Evolutionary conservation across 2,113 vertebrate genomes (phyloP).

Genomic region (Puffinus mauretanicus): DNA sequence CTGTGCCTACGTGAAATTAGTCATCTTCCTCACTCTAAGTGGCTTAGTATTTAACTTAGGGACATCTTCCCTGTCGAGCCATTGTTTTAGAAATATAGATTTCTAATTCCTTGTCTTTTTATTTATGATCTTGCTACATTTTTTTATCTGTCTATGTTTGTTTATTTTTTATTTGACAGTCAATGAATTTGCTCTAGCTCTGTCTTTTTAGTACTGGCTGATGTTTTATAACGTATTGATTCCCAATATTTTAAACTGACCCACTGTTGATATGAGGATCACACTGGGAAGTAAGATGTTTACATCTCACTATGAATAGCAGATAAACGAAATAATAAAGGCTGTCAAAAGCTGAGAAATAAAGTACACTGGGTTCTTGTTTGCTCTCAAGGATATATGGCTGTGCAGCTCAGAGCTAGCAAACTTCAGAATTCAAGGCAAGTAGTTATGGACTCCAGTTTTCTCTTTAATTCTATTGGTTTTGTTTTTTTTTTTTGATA

Average conservation of each 20-base stretch:
- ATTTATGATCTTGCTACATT: constrained; percentile 71
- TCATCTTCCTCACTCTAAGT: constrained; percentile 8
- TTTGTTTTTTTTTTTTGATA: background rate
- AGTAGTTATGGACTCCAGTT: background rate
- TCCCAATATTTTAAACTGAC: constrained; percentile 79
- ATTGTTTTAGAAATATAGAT: constrained; percentile 41
- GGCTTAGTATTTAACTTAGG: constrained; percentile 32
- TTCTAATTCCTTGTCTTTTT: constrained; percentile 44
- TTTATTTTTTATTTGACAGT: constrained; percentile 76
- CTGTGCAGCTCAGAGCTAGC: constrained; percentile 2
- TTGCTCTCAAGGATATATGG: constrained; percentile 59
- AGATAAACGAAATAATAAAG: constrained; percentile 79
- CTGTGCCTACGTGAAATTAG: constrained; percentile 21
- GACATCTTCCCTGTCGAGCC: constrained; percentile 44
- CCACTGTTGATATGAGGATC: constrained; percentile 75
- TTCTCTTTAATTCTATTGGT: background rate
- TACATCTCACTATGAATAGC: constrained; percentile 76
- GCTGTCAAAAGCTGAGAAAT: constrained; percentile 72
- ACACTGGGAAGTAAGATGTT: constrained; percentile 77
- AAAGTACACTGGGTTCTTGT: constrained; percentile 47
- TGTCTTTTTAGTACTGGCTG: constrained; percentile 63
- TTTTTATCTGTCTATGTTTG: constrained; percentile 65
- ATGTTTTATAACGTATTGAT: constrained; percentile 81
- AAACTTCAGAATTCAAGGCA: constrained; percentile 45
- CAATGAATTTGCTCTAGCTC: constrained; percentile 70